phyloP scores from a whole-genome alignment of 2,888 invertebrate species.

The Pristionchus arcanus region DNA sequence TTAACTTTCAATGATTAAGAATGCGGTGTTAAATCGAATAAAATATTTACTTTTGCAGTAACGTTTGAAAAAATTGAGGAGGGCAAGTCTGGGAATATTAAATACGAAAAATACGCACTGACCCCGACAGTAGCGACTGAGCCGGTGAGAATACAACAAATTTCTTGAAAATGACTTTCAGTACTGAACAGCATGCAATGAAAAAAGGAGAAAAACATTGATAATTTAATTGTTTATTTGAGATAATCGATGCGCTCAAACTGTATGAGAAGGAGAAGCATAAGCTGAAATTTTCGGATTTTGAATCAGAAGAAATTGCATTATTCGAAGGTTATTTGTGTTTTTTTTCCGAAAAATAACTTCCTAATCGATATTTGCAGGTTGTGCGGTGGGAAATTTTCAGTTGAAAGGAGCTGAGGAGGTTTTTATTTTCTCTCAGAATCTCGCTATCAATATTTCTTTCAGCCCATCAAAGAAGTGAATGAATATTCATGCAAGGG shows the following conservation, averaged over 20 bases:
- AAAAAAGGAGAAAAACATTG: background rate
- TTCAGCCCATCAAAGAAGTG: background rate
- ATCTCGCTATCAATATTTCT: background rate
- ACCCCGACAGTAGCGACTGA: background rate
- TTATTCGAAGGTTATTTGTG: background rate
- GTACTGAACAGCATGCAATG: too few species aligned
- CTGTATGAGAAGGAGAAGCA: background rate
- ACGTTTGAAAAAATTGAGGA: background rate
- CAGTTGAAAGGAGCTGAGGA: background rate
- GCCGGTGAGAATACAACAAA: background rate
- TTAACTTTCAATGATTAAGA: background rate
- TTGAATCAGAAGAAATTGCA: background rate
- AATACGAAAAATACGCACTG: background rate
- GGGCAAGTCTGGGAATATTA: background rate
- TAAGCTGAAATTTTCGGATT: background rate
- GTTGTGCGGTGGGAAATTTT: background rate
- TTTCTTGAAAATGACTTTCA: background rate
- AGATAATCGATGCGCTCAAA: slow-evolving; percentile 6
- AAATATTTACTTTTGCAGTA: background rate
- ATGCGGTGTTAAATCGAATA: too few species aligned
- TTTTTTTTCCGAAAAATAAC: background rate
- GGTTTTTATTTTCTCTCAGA: background rate
- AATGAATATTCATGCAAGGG: background rate
- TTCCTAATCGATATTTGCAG: background rate
- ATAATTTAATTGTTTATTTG: background rate